These are phyloP conservation scores for Diadumene lineata DNA, from an alignment of 92 coral and sea anemone genomes.

Conservation along the genomic window DNA sequence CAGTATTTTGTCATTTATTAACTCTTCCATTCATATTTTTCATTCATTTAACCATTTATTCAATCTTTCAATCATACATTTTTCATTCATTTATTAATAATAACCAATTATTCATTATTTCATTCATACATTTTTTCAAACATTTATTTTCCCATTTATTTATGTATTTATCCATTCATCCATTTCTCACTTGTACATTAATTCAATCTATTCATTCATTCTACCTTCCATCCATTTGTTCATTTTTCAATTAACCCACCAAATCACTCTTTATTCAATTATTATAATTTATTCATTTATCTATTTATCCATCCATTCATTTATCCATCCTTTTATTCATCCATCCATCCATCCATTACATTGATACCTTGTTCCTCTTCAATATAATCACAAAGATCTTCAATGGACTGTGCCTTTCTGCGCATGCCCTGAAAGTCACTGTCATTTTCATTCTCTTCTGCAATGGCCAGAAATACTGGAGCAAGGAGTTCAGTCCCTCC, in stretches of 20 bases:
- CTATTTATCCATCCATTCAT: background rate
- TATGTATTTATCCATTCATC: background rate
- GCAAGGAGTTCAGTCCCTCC: slow-evolving; percentile 88
- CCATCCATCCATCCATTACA: background rate
- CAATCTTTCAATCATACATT: background rate
- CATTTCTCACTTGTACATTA: too few species aligned
- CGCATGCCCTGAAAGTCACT: slow-evolving; percentile 77
- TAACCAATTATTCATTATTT: background rate
- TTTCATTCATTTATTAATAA: background rate
- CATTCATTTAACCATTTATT: background rate
- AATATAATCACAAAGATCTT: slow-evolving; percentile 81
- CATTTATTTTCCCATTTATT: background rate
- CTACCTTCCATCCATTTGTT: background rate
- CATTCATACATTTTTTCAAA: background rate
- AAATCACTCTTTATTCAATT: background rate
- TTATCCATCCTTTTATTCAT: background rate
- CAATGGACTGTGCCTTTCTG: slow-evolving; percentile 87
- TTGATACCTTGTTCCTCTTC: slow-evolving; percentile 67
- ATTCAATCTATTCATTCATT: background rate
- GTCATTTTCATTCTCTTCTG: slow-evolving; percentile 89
- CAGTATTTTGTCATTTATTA: background rate
- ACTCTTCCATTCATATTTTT: slow-evolving; percentile 1
- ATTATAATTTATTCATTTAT: background rate
- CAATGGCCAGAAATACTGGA: slow-evolving; percentile 95
- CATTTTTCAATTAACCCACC: background rate